These are phyloP conservation scores for Menidia beryllina DNA, from an alignment of 2,113 vertebrate genomes.

Conservation along the genomic window DNA sequence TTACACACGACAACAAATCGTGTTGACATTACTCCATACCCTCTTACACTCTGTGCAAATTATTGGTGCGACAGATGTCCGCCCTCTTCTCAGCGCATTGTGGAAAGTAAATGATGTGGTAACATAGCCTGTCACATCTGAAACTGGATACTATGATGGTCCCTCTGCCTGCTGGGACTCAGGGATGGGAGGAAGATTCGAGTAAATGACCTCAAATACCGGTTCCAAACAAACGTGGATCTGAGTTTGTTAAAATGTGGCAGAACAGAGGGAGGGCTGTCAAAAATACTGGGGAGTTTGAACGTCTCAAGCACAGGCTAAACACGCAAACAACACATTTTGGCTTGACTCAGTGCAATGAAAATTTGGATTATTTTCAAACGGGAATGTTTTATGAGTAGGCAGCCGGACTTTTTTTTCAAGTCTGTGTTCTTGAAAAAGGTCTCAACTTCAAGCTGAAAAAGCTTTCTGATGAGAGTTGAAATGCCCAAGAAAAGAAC, in stretches of 20 bases:
- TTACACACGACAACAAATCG: neutral
- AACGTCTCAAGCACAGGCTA: neutral
- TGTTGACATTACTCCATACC: neutral
- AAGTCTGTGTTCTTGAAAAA: neutral
- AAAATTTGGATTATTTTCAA: neutral
- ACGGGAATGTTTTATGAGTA: neutral
- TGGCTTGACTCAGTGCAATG: neutral
- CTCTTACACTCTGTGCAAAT: neutral
- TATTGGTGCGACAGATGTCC: conserved; percentile 1
- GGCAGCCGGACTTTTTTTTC: neutral
- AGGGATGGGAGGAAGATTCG: neutral
- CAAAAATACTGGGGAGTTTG: neutral
- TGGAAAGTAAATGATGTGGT: conserved; percentile 2
- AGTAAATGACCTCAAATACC: neutral
- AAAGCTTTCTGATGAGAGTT: neutral
- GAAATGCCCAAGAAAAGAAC: neutral
- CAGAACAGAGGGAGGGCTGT: neutral
- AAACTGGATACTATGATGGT: neutral
- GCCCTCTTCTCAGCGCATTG: conserved; percentile 1
- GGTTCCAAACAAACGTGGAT: neutral
- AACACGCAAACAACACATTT: neutral
- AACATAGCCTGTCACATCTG: conserved; percentile 9
- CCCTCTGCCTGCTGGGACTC: neutral
- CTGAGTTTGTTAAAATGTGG: neutral
- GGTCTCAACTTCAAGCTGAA: neutral